Evolutionary conservation across 1,140 invertebrate genomes (phyloP).

Genomic region (Meloidogyne floridensis): DNA sequence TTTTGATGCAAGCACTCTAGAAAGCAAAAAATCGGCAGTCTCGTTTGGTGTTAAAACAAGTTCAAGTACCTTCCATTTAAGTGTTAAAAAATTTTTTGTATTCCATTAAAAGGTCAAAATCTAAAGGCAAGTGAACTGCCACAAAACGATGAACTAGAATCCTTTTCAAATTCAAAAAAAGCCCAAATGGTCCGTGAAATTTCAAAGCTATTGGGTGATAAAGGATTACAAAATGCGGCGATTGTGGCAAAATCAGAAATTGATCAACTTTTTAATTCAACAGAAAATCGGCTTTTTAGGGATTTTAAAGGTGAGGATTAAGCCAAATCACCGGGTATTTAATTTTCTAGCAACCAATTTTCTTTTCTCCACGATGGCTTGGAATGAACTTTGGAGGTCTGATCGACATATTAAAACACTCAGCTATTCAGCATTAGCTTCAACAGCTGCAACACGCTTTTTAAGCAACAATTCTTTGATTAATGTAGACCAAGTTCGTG

Average conservation of each 20-base stretch:
- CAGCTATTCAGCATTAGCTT: conserved; percentile 55
- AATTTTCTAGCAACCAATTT: conserved; percentile 49
- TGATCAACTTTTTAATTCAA: conserved; percentile 53
- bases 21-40: neutral
- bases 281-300: conserved; percentile 44
- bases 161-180: conserved; percentile 31
- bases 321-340: too few species aligned
- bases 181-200: conserved; percentile 23
- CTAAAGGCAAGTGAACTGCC: conserved; percentile 15
- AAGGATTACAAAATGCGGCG: conserved; percentile 39
- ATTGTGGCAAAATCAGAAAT: conserved; percentile 43
- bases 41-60: conserved; percentile 26
- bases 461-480: conserved; percentile 26
- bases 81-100: conserved; percentile 5
- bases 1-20: conserved; percentile 15
- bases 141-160: conserved; percentile 24
- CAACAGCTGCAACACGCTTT: conserved; percentile 19
- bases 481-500: conserved; percentile 17
- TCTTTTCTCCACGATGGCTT: conserved; percentile 47
- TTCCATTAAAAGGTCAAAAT: conserved; percentile 3
- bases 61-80: conserved; percentile 5
- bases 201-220: conserved; percentile 35
- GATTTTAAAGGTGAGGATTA: conserved; percentile 41
- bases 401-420: conserved; percentile 56
- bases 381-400: conserved; percentile 48